Evolutionary conservation across 2,113 vertebrate species (phyloP).

Genomic region (Sus scrofa): DNA sequence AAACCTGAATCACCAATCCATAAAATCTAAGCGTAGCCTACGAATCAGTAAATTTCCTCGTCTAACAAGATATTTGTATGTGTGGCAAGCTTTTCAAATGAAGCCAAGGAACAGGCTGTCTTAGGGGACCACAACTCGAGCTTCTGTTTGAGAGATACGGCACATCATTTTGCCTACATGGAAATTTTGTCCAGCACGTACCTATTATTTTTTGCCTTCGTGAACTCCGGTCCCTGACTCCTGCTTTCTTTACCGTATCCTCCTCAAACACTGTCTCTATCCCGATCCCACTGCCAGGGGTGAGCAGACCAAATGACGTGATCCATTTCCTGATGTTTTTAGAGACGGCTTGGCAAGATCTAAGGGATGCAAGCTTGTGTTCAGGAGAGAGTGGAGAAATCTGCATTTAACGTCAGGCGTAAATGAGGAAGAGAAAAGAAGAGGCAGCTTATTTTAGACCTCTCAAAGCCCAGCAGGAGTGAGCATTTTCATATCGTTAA

Average conservation of each 20-base stretch:
- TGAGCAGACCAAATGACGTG: not conserved
- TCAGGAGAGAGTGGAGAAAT: not conserved
- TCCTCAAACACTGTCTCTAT: not conserved
- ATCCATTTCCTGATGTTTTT: not conserved
- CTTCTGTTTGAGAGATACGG: not conserved
- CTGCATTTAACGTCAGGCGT: not conserved
- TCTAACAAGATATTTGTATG: not conserved
- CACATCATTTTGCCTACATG: not conserved
- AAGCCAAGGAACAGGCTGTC: not conserved
- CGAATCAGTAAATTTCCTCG: not conserved
- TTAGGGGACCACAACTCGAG: not conserved
- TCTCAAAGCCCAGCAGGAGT: not conserved
- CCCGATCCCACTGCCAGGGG: not conserved
- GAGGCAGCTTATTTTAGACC: not conserved
- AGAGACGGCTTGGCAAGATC: not conserved
- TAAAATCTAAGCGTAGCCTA: not conserved
- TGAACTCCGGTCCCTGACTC: not conserved
- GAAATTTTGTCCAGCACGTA: not conserved
- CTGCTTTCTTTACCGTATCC: not conserved
- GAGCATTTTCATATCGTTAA: not conserved
- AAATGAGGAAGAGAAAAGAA: not conserved
- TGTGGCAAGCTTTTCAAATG: not conserved
- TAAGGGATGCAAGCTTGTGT: not conserved
- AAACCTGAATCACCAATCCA: constrained; percentile 6
- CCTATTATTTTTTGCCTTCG: not conserved